These are phyloP conservation scores for Plebejus anna DNA, from an alignment of 2,888 invertebrate species.

Conservation along the genomic window DNA sequence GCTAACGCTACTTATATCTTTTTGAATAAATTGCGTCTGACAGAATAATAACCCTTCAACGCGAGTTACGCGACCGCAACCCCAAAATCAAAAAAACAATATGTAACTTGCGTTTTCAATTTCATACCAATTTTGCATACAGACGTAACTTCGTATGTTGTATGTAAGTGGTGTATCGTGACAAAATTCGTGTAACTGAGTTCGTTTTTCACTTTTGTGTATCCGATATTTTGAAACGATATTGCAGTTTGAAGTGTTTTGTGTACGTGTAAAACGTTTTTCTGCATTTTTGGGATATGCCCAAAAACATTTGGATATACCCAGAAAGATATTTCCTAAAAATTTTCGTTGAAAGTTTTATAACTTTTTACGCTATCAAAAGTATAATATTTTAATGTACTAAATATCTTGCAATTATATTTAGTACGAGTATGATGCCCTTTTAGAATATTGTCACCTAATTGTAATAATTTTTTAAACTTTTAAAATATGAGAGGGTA, in stretches of 20 bases:
- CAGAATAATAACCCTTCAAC: conserved; percentile 55
- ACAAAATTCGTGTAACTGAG: conserved; percentile 44
- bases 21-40: background rate
- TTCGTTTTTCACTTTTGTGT: conserved; percentile 45
- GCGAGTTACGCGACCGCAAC: conserved; percentile 36
- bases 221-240: conserved; percentile 13
- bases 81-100: conserved; percentile 71
- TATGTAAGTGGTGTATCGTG: conserved; percentile 63
- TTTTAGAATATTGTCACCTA: too few species aligned
- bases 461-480: too few species aligned
- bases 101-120: conserved; percentile 80
- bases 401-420: too few species aligned
- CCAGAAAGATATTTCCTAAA: too few species aligned
- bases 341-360: too few species aligned
- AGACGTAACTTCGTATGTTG: conserved; percentile 66
- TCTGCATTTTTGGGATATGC: too few species aligned
- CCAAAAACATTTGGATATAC: too few species aligned
- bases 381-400: too few species aligned
- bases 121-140: conserved; percentile 78
- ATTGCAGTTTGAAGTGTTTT: background rate
- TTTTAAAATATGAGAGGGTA: too few species aligned
- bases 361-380: too few species aligned
- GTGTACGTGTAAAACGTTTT: background rate
- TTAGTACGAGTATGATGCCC: too few species aligned
- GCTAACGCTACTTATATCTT: background rate